These are phyloP conservation scores for Reinhardtius hippoglossoides DNA, from an alignment of 2,113 vertebrate species.

Conservation along the genomic window DNA sequence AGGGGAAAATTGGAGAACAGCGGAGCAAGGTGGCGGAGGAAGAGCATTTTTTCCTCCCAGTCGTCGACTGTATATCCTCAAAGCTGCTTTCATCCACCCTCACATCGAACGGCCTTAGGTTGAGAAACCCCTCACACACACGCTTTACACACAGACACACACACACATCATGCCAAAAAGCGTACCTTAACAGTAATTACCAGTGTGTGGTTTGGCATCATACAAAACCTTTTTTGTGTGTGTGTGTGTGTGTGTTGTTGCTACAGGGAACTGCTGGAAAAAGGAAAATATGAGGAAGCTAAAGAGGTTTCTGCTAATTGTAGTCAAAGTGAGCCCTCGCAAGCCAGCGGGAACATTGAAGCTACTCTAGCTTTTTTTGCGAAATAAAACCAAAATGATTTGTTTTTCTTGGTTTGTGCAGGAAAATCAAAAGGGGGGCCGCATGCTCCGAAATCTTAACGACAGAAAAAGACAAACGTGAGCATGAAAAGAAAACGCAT, in stretches of 20 bases:
- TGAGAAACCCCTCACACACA: slow-evolving; percentile 41
- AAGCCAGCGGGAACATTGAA: slow-evolving; percentile 33
- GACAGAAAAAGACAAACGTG: background rate
- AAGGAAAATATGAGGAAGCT: slow-evolving; percentile 18
- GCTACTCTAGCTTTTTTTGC: background rate
- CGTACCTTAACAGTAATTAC: slow-evolving; percentile 56
- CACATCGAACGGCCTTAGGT: slow-evolving; percentile 48
- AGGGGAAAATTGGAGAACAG: slow-evolving; percentile 55
- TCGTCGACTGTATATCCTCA: slow-evolving; percentile 62
- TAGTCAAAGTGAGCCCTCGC: slow-evolving; percentile 20
- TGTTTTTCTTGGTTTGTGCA: slow-evolving; percentile 26
- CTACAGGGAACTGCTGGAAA: slow-evolving; percentile 26
- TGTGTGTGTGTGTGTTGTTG: slow-evolving; percentile 29
- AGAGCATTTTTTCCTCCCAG: slow-evolving; percentile 46
- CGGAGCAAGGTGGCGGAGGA: slow-evolving; percentile 54
- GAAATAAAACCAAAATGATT: slow-evolving; percentile 18
- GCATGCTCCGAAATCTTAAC: slow-evolving; percentile 1
- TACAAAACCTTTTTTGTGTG: slow-evolving; percentile 43
- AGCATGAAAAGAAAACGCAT: background rate
- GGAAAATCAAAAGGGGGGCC: slow-evolving; percentile 38
- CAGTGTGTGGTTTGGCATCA: slow-evolving; percentile 56
- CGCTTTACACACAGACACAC: slow-evolving; percentile 19
- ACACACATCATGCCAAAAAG: slow-evolving; percentile 45
- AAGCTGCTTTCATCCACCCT: slow-evolving; percentile 74
- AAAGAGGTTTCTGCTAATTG: slow-evolving; percentile 55